These are phyloP conservation scores for Aphrophora alni DNA, from an alignment of 2,888 invertebrate genomes.

Conservation along the genomic window DNA sequence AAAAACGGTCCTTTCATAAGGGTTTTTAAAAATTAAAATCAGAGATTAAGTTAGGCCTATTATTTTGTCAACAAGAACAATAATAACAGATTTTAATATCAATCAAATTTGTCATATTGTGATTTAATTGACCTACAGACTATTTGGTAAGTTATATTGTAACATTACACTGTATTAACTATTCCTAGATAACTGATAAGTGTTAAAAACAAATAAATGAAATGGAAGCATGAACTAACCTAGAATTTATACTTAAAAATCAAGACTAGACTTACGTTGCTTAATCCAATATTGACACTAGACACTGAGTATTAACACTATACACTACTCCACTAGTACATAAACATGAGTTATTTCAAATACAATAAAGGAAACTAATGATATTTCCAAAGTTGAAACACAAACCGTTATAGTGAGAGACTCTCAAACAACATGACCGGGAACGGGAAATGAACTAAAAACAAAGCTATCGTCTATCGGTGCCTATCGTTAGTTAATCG, in stretches of 20 bases:
- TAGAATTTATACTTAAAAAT: too few species aligned
- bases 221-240: background rate
- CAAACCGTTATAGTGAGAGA: background rate
- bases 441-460: constrained; percentile 1
- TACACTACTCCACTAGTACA: background rate
- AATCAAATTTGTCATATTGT: too few species aligned
- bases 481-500: background rate
- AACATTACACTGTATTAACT: too few species aligned
- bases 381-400: background rate
- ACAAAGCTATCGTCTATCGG: background rate
- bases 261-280: background rate
- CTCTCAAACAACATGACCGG: background rate
- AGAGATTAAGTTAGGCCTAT: too few species aligned
- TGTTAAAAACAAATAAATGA: background rate
- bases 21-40: too few species aligned
- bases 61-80: too few species aligned
- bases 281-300: background rate
- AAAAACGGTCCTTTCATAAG: too few species aligned
- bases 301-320: background rate
- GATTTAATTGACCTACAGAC: too few species aligned
- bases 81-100: too few species aligned
- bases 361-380: too few species aligned
- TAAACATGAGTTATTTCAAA: background rate
- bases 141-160: too few species aligned
- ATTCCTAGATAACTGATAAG: too few species aligned